Conservation (phyloP, 2,797 vertebrate genomes). For the Rousettus madagascariensis region DNA sequence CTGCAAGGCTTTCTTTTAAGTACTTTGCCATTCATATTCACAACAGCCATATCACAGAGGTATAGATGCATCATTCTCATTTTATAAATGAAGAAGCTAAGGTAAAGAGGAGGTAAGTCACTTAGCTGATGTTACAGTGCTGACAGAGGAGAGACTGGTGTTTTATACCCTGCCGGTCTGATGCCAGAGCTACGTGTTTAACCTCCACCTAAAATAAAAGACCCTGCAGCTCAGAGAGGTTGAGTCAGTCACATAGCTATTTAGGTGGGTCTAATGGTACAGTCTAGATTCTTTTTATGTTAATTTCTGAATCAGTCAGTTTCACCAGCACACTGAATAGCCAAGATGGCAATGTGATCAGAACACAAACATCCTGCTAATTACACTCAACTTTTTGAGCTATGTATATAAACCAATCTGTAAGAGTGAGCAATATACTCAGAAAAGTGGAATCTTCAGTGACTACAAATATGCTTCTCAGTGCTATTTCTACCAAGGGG, state of each 20-base stretch:
- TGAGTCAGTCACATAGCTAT: neutral
- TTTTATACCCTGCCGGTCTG: too few relatives aligned
- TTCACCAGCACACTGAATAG: neutral
- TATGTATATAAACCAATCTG: neutral
- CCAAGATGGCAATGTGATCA: neutral
- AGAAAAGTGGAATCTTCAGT: neutral
- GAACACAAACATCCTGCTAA: neutral
- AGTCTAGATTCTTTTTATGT: neutral
- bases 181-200: neutral
- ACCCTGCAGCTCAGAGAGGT: neutral
- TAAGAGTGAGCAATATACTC: neutral
- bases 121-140: neutral
- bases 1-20: neutral
- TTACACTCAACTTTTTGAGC: slow-evolving; percentile 7
- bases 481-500: slow-evolving; percentile 49
- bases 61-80: neutral
- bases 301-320: neutral
- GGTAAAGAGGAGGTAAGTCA: neutral
- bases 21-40: neutral
- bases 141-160: neutral
- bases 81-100: neutral
- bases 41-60: neutral
- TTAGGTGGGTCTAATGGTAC: neutral
- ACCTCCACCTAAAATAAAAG: neutral
- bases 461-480: slow-evolving; percentile 47